Percentiles rank a stretch among this genome's conserved stretches.
Evolutionary conservation across 2,113 vertebrate genomes (phyloP).

Genomic region (Ranitomeya imitator): DNA sequence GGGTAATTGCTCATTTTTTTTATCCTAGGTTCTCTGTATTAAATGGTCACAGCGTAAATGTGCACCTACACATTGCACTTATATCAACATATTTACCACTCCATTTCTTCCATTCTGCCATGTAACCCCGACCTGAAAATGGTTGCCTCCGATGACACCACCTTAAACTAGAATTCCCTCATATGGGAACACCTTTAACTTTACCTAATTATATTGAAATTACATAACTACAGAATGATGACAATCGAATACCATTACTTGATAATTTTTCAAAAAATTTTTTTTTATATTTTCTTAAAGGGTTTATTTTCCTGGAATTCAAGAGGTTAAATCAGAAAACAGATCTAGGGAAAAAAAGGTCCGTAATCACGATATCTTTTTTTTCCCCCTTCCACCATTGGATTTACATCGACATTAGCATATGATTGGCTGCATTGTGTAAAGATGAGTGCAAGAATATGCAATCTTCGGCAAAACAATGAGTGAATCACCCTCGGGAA

Average conservation of each 20-base stretch:
- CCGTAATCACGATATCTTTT: background rate
- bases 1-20: too few relatives aligned
- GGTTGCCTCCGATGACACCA: too few relatives aligned
- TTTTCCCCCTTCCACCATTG: conserved; percentile 10
- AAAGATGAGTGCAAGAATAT: conserved; percentile 23
- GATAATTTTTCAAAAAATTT: background rate
- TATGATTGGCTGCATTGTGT: conserved; percentile 38
- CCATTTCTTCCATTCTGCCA: too few relatives aligned
- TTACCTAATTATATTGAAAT: too few relatives aligned
- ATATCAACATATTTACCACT: too few relatives aligned
- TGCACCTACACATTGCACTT: too few relatives aligned
- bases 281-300: background rate
- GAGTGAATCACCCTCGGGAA: conserved; percentile 9
- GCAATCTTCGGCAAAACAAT: conserved; percentile 45
- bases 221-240: background rate
- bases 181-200: too few relatives aligned
- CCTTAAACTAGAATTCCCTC: too few relatives aligned
- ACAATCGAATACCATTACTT: background rate
- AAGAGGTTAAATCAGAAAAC: background rate
- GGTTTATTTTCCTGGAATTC: background rate
- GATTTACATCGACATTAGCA: conserved; percentile 31
- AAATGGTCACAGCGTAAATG: too few relatives aligned
- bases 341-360: background rate
- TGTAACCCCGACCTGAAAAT: too few relatives aligned
- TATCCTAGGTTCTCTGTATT: too few relatives aligned